A percentile compares a stretch with the other conserved stretches of the same genome.
Conservation (phyloP, 1,140 invertebrate species). For the Drosophila dunni region DNA sequence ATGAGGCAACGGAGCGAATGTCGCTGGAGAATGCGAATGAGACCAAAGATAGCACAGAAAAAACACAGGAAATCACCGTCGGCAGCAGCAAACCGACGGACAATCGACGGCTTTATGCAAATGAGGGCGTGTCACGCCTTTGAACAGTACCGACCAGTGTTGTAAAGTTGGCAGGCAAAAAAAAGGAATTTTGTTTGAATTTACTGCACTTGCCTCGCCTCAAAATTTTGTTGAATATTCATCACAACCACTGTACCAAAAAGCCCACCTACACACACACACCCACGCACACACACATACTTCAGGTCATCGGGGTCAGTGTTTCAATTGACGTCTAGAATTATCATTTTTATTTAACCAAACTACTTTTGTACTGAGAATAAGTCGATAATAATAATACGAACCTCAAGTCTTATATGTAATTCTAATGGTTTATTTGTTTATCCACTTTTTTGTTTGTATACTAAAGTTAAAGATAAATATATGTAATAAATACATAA, state of each 20-base stretch:
- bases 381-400: background rate
- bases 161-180: too few species aligned
- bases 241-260: constrained; percentile 1
- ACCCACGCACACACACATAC: background rate
- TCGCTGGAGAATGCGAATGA: constrained; percentile 31
- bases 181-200: background rate
- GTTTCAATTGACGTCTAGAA: constrained; percentile 3
- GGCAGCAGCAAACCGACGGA: constrained; percentile 2
- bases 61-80: background rate
- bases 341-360: constrained; percentile 23
- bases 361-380: constrained; percentile 31
- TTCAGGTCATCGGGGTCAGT: background rate
- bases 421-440: constrained; percentile 16
- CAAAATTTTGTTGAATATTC: background rate
- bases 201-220: background rate
- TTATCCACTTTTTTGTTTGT: constrained; percentile 3
- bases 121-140: constrained; percentile 73
- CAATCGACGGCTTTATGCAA: constrained; percentile 61
- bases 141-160: constrained; percentile 11
- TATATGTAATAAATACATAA: background rate
- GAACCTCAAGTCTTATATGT: constrained; percentile 15
- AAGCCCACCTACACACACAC: constrained; percentile 1
- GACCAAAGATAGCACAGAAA: constrained; percentile 14
- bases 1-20: constrained; percentile 31
- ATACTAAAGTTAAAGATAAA: background rate